phyloP scores from a whole-genome alignment of 2,113 vertebrate species.

The Oreochromis aureus region DNA sequence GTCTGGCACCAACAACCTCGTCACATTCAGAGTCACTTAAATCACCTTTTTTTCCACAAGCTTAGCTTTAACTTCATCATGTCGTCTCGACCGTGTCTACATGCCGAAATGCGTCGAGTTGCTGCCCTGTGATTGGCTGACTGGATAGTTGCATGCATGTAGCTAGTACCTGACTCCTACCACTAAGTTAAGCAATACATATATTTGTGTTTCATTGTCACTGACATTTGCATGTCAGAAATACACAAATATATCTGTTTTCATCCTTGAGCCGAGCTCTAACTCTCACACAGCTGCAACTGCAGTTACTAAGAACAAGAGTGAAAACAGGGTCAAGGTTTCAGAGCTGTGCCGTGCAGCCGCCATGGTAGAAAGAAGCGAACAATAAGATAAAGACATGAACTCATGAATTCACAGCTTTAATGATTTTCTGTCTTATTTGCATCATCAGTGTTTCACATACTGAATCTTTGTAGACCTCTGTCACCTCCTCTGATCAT shows the following conservation, averaged over 20 bases:
- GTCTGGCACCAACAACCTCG: not conserved
- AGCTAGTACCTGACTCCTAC: not conserved
- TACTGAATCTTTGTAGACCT: not conserved
- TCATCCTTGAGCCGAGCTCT: not conserved
- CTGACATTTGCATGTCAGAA: not conserved
- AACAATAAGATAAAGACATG: not conserved
- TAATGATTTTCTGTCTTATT: not conserved
- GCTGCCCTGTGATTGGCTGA: not conserved
- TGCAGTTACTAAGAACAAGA: not conserved
- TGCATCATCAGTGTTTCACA: not conserved
- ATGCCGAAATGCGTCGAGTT: not conserved
- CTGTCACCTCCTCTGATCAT: not conserved
- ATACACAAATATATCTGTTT: not conserved
- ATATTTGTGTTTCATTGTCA: not conserved
- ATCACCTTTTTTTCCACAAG: not conserved
- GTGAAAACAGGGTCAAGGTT: not conserved
- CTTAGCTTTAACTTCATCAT: not conserved
- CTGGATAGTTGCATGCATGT: accelerated
- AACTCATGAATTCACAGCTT: not conserved
- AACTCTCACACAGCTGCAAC: not conserved
- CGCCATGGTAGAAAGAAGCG: accelerated
- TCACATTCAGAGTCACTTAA: not conserved
- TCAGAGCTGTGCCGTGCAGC: not conserved
- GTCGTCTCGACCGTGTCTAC: not conserved
- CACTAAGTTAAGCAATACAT: not conserved